Evolutionary conservation across 2,888 invertebrate genomes (phyloP).

Genomic region (Scaptomyza tumidula): DNA sequence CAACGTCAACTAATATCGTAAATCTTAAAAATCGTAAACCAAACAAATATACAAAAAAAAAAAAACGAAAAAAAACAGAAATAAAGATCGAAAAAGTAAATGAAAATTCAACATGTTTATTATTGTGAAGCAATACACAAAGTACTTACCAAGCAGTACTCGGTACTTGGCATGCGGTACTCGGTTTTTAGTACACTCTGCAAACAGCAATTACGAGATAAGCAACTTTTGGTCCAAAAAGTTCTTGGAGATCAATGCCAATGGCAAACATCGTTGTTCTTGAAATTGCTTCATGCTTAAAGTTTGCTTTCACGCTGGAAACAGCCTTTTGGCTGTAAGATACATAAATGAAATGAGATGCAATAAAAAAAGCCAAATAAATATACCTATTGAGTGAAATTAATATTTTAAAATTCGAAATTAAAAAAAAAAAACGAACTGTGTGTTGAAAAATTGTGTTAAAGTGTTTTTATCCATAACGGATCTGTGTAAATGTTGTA

Average conservation of each 20-base stretch:
- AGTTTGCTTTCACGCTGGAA: constrained; percentile 17
- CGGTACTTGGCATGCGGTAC: constrained; percentile 7
- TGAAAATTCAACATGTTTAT: constrained; percentile 61
- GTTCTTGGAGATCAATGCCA: constrained; percentile 62
- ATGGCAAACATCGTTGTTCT: constrained; percentile 1
- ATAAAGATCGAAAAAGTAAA: constrained; percentile 40
- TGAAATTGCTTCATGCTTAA: neutral
- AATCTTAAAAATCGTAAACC: constrained; percentile 73
- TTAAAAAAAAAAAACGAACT: constrained; percentile 5
- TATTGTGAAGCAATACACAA: constrained; percentile 54
- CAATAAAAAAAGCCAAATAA: constrained; percentile 43
- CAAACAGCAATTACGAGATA: constrained; percentile 44
- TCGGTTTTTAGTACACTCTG: constrained; percentile 3
- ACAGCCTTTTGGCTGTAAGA: constrained; percentile 4
- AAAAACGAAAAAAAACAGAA: neutral
- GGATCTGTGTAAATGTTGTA: constrained; percentile 31
- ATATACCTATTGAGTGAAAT: constrained; percentile 28
- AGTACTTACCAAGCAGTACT: constrained; percentile 1
- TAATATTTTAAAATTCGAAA: constrained; percentile 15
- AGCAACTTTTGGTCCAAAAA: constrained; percentile 40
- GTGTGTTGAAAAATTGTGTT: constrained; percentile 6
- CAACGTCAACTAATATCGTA: constrained; percentile 55
- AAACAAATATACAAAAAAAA: constrained; percentile 55
- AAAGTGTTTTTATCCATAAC: constrained; percentile 14
- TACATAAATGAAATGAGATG: constrained; percentile 41